A percentile compares a stretch with the other conserved stretches of the same genome.
These are phyloP conservation scores for Venturia canescens DNA, from an alignment of 1,140 invertebrate species.

Conservation along the genomic window DNA sequence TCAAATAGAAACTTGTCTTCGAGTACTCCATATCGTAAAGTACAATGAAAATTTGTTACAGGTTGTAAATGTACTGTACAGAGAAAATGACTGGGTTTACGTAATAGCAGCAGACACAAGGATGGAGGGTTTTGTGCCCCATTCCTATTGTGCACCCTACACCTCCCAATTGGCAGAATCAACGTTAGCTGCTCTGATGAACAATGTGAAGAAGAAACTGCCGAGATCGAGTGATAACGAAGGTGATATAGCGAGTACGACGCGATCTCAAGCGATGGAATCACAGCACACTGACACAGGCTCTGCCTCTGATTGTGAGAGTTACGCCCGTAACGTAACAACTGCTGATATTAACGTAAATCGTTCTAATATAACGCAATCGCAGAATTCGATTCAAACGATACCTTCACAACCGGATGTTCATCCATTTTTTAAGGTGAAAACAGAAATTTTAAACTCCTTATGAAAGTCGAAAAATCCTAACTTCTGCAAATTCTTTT, in stretches of 20 bases:
- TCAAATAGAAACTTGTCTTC: no score
- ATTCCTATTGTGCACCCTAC: conserved; percentile 94
- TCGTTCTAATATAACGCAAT: conserved; percentile 76
- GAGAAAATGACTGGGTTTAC: conserved; percentile 98
- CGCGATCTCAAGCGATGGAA: conserved; percentile 70
- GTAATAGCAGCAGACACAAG: conserved; percentile 92
- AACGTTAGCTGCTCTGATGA: conserved; percentile 81
- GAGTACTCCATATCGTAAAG: no score
- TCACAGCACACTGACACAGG: conserved; percentile 76
- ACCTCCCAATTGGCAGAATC: conserved; percentile 86
- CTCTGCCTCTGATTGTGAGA: conserved; percentile 82
- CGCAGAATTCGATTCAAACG: conserved; percentile 80
- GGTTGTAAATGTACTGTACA: conserved; percentile 94
- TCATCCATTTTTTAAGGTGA: conserved; percentile 91
- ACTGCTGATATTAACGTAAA: conserved; percentile 75
- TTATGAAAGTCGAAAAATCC: no score
- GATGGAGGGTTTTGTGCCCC: conserved; percentile 95
- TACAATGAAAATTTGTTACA: conserved; percentile 62
- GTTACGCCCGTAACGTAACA: conserved; percentile 79
- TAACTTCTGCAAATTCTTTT: no score
- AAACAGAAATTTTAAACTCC: not conserved
- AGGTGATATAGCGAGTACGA: conserved; percentile 65
- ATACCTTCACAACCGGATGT: conserved; percentile 83
- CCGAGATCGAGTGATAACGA: conserved; percentile 79
- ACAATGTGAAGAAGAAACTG: conserved; percentile 89